Conservation (phyloP, 2,888 invertebrate genomes). For the Baronia brevicornis region DNA sequence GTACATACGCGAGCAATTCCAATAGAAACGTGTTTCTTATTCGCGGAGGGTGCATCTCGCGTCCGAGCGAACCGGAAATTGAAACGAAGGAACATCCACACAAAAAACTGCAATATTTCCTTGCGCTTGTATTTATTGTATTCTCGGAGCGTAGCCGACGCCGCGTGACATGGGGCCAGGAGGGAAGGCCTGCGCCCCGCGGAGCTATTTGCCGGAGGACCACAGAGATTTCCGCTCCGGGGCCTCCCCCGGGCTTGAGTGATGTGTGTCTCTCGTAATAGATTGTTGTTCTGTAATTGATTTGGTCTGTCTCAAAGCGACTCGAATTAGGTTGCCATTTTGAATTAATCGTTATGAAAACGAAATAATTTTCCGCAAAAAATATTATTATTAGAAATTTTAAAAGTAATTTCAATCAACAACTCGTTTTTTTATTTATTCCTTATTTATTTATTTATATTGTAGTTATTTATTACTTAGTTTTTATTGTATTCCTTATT, state of each 20-base stretch:
- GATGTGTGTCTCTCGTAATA: constrained; percentile 17
- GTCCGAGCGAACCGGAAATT: constrained; percentile 22
- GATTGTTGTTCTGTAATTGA: constrained; percentile 13
- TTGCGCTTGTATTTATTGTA: constrained; percentile 21
- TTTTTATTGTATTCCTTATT: too few species aligned
- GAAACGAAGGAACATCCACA: constrained; percentile 25
- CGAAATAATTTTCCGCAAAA: not conserved
- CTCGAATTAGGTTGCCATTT: not conserved
- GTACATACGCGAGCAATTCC: too few species aligned
- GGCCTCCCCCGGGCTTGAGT: constrained; percentile 27
- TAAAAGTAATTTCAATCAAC: too few species aligned
- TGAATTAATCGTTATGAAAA: constrained; percentile 6
- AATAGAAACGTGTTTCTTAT: constrained; percentile 8
- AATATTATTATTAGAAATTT: not conserved
- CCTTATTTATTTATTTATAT: too few species aligned
- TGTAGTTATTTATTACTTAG: too few species aligned
- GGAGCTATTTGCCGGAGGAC: constrained; percentile 52
- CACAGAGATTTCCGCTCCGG: constrained; percentile 43
- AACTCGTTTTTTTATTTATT: too few species aligned
- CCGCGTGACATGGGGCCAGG: constrained; percentile 28
- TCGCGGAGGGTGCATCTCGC: constrained; percentile 4
- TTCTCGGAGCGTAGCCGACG: constrained; percentile 25
- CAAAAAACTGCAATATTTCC: constrained; percentile 32
- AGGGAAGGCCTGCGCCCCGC: constrained; percentile 33
- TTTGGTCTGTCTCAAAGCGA: constrained; percentile 7